Evolutionary conservation across 2,888 invertebrate genomes (phyloP).

Genomic region (Mallateleia sp.): DNA sequence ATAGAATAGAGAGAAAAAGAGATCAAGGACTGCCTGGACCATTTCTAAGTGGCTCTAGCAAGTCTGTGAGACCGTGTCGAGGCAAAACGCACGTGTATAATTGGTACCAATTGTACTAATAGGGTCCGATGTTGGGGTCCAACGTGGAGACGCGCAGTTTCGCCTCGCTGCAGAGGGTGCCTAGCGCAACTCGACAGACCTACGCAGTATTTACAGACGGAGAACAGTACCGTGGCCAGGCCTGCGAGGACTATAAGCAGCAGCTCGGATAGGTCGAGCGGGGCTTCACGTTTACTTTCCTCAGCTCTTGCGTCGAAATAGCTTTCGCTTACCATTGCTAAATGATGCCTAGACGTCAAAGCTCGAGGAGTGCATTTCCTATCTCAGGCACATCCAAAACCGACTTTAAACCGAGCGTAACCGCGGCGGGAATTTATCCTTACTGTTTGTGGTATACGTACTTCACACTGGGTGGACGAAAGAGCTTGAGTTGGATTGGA

Average conservation of each 20-base stretch:
- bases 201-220: conserved; percentile 35
- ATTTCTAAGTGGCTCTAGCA: conserved; percentile 85
- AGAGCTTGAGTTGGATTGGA: background rate
- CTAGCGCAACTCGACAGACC: conserved; percentile 18
- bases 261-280: background rate
- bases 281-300: conserved; percentile 14
- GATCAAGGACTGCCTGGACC: conserved; percentile 88
- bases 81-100: conserved; percentile 10
- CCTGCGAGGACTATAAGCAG: too few relatives aligned
- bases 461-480: background rate
- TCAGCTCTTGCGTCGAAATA: conserved; percentile 11
- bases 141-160: background rate
- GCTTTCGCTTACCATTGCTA: background rate
- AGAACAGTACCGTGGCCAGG: background rate
- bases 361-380: background rate
- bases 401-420: background rate
- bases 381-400: background rate
- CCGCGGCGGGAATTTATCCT: too few relatives aligned
- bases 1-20: conserved; percentile 78
- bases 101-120: conserved; percentile 9
- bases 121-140: background rate
- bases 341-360: background rate
- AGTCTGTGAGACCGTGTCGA: conserved; percentile 55
- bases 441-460: background rate
- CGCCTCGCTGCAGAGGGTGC: conserved; percentile 1